Percentiles rank a stretch among this genome's conserved stretches.
phyloP scores from a whole-genome alignment of 2,113 vertebrate species.

The Psephotus haematonotus region DNA sequence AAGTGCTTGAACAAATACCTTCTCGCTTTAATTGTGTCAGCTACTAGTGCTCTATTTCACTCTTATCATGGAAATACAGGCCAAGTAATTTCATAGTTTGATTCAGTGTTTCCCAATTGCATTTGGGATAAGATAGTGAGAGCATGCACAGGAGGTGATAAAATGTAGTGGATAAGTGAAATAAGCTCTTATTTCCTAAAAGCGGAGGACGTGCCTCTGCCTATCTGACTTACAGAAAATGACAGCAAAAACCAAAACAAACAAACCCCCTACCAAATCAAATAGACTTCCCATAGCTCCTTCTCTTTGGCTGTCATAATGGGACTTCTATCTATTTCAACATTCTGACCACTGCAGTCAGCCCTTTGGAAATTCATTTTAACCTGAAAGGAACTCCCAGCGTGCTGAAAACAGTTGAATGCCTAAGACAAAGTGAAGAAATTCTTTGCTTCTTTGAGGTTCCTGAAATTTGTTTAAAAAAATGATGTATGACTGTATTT shows the following conservation, averaged over 20 bases:
- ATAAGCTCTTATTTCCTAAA: not conserved
- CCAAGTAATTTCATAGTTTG: not conserved
- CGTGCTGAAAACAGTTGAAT: not conserved
- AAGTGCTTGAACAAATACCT: not conserved
- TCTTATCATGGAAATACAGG: not conserved
- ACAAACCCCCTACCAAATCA: not conserved
- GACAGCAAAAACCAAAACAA: not conserved
- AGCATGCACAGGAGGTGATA: not conserved
- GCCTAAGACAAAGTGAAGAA: not conserved
- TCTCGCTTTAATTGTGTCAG: not conserved
- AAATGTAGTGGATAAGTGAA: not conserved
- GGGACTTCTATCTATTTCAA: not conserved
- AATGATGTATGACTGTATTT: not conserved
- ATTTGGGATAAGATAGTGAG: not conserved
- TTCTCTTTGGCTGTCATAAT: not conserved
- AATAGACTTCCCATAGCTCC: not conserved
- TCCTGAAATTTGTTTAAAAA: not conserved
- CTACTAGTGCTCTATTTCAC: not conserved
- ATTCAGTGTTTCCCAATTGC: not conserved
- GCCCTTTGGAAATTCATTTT: not conserved
- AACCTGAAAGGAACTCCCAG: not conserved
- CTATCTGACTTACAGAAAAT: not conserved
- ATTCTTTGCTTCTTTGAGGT: not conserved
- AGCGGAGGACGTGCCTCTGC: not conserved
- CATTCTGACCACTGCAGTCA: not conserved